Base-by-base conservation (phyloP, 1,140 invertebrate genomes). In the Cardiocondyla obscurior region DNA sequence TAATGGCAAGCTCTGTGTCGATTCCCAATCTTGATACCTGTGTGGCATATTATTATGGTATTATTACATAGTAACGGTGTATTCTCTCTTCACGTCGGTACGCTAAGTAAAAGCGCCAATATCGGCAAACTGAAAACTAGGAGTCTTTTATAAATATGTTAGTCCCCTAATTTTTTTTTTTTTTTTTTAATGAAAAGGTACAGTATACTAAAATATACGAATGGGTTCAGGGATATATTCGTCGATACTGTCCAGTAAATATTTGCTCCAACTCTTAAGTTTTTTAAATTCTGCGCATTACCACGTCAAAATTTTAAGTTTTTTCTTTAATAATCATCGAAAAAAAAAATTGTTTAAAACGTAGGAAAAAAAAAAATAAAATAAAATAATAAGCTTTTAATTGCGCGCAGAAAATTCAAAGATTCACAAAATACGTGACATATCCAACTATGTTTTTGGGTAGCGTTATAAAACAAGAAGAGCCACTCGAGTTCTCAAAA, bases 1-100 rank as follows among this genome's bases (percentile, higher is more conserved):
- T 82, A 87, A 87, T 85, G 88, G 90, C 46, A 87, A 90, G 88
- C 88, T 92, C 88, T 91, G 88, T 79, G 93, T 93, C 79, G 90
- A 58, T 83, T 90, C 90, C 93, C 91, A 92, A 46, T 4, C 44
- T 85, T 87, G 89, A 85, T 93, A 94, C 93, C 93, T 94, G 91
- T 74, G 60, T 88, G 51, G 81, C 58, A 88, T 74, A 88, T 39
- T 14, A 86, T 86, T 28, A 85, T 19, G 19, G 19, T 22, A 51
- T 85, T 82, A 85, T 64, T 64, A 67, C 42, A 55, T 33, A 46
- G n/a, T 44, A 19, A 16, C 28, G 30, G 3, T 25, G 30, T 2
- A 55, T 33, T 16, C 25, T 16, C 22, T 33, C n/a, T 42, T 16
- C n/a, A 16, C 25, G 8, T 14, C 28, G 25, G 25, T 53, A 51